Percentiles rank a stretch among this genome's conserved stretches.
Conservation (phyloP, 2,797 vertebrate species). For the Bovichtus diacanthus region DNA sequence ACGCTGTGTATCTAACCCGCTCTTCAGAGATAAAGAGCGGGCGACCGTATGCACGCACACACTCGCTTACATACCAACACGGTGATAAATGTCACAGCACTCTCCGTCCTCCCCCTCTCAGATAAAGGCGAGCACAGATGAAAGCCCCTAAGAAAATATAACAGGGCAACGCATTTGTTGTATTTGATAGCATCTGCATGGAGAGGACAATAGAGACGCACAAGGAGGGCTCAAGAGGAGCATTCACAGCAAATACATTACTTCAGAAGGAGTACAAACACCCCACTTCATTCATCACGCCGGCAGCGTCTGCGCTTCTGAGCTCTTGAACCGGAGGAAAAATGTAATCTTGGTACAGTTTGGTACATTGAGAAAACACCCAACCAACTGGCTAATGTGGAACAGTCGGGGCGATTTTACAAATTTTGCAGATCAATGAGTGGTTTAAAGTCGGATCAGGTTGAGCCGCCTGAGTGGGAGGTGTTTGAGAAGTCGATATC, state of each 20-base stretch:
- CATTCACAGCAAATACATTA: constrained; percentile 58
- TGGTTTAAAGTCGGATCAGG: constrained; percentile 34
- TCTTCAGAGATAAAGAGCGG: constrained; percentile 59
- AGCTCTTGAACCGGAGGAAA: constrained; percentile 32
- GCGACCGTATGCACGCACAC: constrained; percentile 14
- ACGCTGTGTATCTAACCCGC: constrained; percentile 42
- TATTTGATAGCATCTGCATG: constrained; percentile 78
- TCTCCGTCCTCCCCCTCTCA: constrained; percentile 60
- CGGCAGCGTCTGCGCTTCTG: background rate
- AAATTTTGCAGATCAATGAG: constrained; percentile 28
- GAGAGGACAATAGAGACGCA: constrained; percentile 72
- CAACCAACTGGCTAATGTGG: constrained; percentile 20
- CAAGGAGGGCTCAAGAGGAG: constrained; percentile 54
- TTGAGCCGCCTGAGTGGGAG: constrained; percentile 5
- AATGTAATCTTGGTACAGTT: constrained; percentile 37
- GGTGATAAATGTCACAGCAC: constrained; percentile 78
- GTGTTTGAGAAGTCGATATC: constrained; percentile 21
- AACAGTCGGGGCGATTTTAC: constrained; percentile 35
- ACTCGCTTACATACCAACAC: constrained; percentile 45
- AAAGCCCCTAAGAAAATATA: constrained; percentile 81
- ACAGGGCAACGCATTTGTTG: constrained; percentile 76
- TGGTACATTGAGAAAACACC: constrained; percentile 40
- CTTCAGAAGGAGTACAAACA: constrained; percentile 56
- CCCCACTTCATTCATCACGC: constrained; percentile 53
- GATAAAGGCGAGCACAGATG: constrained; percentile 80